Evolutionary conservation across 1,140 invertebrate species (phyloP).

Genomic region (Parapsyche elsis): DNA sequence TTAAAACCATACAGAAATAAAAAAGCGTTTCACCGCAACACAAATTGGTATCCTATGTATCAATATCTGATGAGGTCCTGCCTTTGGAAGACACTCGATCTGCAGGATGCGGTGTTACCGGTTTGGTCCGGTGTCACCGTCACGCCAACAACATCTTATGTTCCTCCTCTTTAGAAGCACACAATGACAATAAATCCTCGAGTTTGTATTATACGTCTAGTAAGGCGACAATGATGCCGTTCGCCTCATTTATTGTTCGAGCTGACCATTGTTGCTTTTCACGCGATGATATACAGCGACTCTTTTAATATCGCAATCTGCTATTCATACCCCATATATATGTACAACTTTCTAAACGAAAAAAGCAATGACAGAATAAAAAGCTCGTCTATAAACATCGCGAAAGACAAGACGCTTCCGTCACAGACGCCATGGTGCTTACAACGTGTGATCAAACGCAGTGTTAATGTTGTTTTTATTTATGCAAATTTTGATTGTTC

Average conservation of each 20-base stretch:
- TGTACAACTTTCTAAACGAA: no score
- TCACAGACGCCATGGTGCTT: no score
- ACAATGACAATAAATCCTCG: constrained; percentile 36
- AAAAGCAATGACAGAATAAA: no score
- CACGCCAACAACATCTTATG: constrained; percentile 15
- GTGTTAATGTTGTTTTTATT: no score
- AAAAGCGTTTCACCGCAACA: no score
- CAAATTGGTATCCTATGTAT: no score
- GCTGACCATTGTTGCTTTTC: constrained; percentile 22
- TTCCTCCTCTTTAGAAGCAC: constrained; percentile 16
- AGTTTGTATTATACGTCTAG: constrained; percentile 19
- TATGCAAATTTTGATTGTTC: constrained; percentile 10
- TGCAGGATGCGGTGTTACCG: constrained; percentile 29
- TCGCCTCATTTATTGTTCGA: constrained; percentile 32
- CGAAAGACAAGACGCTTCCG: no score
- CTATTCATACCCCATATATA: no score
- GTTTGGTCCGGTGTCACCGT: constrained; percentile 15
- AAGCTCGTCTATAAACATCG: no score
- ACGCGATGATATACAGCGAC: constrained; percentile 13
- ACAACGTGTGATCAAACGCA: no score
- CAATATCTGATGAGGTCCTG: no score
- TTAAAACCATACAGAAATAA: no score
- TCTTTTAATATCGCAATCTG: not conserved
- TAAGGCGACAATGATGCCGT: constrained; percentile 17
- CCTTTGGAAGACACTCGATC: not conserved